Base-by-base conservation (phyloP, 2,888 invertebrate species). In the Diplazon laetatorius region DNA sequence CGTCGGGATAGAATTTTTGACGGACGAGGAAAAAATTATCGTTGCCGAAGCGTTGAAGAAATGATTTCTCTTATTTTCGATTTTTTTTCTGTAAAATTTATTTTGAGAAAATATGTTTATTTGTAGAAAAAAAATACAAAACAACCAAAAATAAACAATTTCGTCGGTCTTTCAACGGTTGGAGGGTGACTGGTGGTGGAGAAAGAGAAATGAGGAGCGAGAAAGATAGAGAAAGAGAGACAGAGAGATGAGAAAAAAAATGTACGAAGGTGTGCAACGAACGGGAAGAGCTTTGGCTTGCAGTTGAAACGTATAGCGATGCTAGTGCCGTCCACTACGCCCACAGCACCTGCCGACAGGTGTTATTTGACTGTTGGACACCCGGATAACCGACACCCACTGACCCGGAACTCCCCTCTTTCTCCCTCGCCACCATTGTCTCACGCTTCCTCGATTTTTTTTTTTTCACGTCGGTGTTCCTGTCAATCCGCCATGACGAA, bases 271-370 rank as follows among this genome's bases (percentile, higher is more conserved):
- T 68, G 46, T 68, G 52, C 62, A 73, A 70, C 69, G 59, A 75
- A 66, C 72, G 62, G 72, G 75, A 78, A 78, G 68, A 69, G 60
- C 50, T 73, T 65, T 44, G 57, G 60, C 69, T 37, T 59, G 46
- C 39, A 39, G 70, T 68, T 65, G 76, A 39, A 16, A 68, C 18
- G n/a, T n/a, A n/a, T n/a, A n/a, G n/a, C n/a, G 35, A 66, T 65
- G 69, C 48, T 44, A 71, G 66, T 75, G 69, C 68, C 71, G 66
- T 60, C 48, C 22, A 76, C 16, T 62, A 80, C 81, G 82, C 77
- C 82, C 80, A 76, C 72, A 66, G 66, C 87, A 87, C 85, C 86
- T 88, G 88, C 80, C 85, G 87, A 80, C 88, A 88, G 88, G 84
- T 88, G 87, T 82, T 86, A 66, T 68, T 62, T 62, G 79, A 76